Percentiles rank a stretch among this genome's conserved stretches.
Conservation (phyloP, 2,797 vertebrate species). For the Sebastes oblongus region DNA sequence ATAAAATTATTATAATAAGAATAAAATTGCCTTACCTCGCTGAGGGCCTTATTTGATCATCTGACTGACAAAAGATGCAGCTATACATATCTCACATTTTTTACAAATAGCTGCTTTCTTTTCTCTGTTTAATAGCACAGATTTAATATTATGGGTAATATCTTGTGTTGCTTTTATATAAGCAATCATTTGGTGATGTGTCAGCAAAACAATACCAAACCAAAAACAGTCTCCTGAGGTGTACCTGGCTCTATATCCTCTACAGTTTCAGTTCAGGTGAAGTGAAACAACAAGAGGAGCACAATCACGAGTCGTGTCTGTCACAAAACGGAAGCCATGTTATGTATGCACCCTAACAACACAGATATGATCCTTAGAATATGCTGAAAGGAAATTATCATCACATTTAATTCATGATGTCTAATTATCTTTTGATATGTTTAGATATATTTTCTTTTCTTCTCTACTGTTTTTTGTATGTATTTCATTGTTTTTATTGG, state of each 20-base stretch:
- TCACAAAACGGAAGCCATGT: background rate
- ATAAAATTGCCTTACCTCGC: background rate
- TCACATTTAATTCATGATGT: no score
- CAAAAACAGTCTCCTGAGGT: background rate
- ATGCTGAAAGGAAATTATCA: no score
- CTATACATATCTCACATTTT: background rate
- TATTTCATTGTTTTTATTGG: no score
- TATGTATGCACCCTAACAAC: no score
- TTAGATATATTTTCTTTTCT: no score
- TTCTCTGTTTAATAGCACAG: background rate
- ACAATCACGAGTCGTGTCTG: background rate
- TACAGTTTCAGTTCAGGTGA: conserved; percentile 30
- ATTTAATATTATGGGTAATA: background rate
- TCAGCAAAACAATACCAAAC: background rate
- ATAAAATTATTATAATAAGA: no score
- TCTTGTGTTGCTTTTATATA: background rate
- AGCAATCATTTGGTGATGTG: background rate
- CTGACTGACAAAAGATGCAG: background rate
- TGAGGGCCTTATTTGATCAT: background rate
- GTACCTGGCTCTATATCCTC: background rate
- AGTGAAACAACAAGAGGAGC: conserved; percentile 32
- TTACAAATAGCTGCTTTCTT: background rate
- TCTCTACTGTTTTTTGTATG: no score
- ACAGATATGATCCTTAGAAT: no score
- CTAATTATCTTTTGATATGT: no score